A percentile compares a stretch with the other conserved stretches of the same genome.
phyloP scores from a whole-genome alignment of 2,113 vertebrate genomes.

The Synodontis membranacea region DNA sequence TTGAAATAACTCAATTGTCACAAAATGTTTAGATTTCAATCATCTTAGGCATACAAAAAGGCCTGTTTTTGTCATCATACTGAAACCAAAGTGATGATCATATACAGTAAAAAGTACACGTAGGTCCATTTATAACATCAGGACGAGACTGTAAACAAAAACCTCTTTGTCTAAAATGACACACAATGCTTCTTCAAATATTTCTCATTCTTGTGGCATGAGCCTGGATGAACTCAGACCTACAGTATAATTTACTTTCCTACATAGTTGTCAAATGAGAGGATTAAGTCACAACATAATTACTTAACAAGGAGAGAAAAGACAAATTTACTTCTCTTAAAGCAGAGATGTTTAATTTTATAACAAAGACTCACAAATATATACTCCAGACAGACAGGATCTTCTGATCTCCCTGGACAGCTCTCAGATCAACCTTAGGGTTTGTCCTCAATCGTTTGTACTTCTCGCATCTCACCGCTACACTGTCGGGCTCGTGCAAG shows the following conservation, averaged over 20 bases:
- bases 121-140: neutral
- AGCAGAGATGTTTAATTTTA: neutral
- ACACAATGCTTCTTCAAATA: neutral
- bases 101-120: neutral
- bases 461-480: neutral
- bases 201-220: neutral
- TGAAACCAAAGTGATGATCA: neutral
- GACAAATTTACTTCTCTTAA: neutral
- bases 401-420: neutral
- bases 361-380: neutral
- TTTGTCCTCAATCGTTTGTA: neutral
- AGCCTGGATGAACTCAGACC: neutral
- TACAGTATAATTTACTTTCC: conserved; percentile 6
- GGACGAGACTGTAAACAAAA: neutral
- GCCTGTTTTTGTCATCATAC: too few species aligned
- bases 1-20: neutral
- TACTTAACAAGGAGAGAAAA: neutral
- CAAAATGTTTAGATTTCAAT: neutral
- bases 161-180: neutral
- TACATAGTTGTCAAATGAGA: neutral
- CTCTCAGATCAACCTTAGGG: neutral
- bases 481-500: neutral
- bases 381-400: neutral
- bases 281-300: neutral
- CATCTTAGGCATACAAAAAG: too few species aligned